Percentiles rank a stretch among this genome's conserved stretches.
Conservation (phyloP, 1,140 invertebrate species). For the Bombus sylvicola region DNA sequence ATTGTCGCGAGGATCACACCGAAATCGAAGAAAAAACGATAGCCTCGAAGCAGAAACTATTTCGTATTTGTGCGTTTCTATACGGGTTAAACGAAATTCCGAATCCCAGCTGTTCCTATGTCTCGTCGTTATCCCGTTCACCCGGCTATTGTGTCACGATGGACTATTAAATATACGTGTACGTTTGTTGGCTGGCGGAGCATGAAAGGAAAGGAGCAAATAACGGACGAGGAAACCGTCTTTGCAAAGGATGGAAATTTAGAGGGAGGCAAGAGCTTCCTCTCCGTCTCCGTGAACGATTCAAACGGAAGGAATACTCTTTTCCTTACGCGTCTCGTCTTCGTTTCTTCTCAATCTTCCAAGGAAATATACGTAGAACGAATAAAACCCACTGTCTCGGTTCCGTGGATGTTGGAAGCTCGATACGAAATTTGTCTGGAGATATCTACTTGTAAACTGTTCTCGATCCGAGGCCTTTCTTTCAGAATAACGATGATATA, state of each 20-base stretch:
- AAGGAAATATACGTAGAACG: neutral
- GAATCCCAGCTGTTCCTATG: neutral
- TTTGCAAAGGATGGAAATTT: constrained; percentile 1
- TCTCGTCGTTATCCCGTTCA: neutral
- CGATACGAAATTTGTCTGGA: neutral
- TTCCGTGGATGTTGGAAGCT: neutral
- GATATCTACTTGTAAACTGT: neutral
- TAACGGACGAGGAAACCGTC: neutral
- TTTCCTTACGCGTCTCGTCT: neutral
- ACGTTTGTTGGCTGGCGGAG: neutral
- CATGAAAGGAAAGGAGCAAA: constrained; percentile 7
- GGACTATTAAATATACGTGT: constrained; percentile 23
- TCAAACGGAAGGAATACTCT: constrained; percentile 6
- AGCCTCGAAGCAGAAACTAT: neutral
- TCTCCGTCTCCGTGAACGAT: neutral
- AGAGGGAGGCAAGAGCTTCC: neutral
- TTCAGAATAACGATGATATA: neutral
- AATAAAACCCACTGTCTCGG: neutral
- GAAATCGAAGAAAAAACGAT: neutral
- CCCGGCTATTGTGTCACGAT: constrained; percentile 18
- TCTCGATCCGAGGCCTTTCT: neutral
- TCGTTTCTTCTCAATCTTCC: neutral
- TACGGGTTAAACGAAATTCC: constrained; percentile 24
- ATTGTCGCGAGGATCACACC: neutral
- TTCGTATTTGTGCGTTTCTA: neutral